A percentile compares a stretch with the other conserved stretches of the same genome.
These are phyloP conservation scores for Aplysina aerophoba DNA, from an alignment of 37 sponge, comb jelly and placozoan species.

Conservation along the genomic window DNA sequence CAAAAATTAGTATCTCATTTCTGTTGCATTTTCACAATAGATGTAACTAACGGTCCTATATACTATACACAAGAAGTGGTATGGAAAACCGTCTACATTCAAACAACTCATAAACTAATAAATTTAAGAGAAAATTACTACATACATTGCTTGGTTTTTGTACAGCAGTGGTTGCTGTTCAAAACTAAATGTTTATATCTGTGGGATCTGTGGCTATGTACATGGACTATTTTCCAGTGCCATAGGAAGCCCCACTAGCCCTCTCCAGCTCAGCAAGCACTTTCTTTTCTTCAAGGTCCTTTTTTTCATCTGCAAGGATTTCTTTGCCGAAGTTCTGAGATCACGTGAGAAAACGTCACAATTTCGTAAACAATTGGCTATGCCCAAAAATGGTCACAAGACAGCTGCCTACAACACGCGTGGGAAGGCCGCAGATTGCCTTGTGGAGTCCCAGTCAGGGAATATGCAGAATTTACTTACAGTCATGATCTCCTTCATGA, in stretches of 20 bases:
- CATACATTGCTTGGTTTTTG: not conserved
- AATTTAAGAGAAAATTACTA: constrained; percentile 25
- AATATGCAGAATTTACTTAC: constrained; percentile 53
- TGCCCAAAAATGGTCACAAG: constrained; percentile 15
- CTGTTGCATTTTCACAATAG: too few species aligned
- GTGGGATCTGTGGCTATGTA: not conserved
- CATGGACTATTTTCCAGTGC: constrained; percentile 75
- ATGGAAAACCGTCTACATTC: too few species aligned
- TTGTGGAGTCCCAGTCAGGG: not conserved
- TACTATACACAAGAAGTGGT: too few species aligned
- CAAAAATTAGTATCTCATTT: too few species aligned
- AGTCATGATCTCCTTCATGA: constrained; percentile 70
- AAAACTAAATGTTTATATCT: not conserved
- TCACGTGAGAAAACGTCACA: not conserved
- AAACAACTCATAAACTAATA: constrained; percentile 7
- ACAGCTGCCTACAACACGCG: not conserved
- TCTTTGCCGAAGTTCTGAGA: constrained; percentile 79
- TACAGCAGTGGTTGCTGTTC: not conserved
- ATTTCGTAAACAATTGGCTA: not conserved
- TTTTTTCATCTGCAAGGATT: constrained; percentile 75
- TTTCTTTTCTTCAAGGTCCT: constrained; percentile 64
- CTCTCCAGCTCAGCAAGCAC: constrained; percentile 63
- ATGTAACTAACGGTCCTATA: too few species aligned
- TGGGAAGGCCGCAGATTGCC: not conserved
- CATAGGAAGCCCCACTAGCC: constrained; percentile 92